phyloP scores from a whole-genome alignment of 2,888 invertebrate genomes.

The Lapara coniferarum region DNA sequence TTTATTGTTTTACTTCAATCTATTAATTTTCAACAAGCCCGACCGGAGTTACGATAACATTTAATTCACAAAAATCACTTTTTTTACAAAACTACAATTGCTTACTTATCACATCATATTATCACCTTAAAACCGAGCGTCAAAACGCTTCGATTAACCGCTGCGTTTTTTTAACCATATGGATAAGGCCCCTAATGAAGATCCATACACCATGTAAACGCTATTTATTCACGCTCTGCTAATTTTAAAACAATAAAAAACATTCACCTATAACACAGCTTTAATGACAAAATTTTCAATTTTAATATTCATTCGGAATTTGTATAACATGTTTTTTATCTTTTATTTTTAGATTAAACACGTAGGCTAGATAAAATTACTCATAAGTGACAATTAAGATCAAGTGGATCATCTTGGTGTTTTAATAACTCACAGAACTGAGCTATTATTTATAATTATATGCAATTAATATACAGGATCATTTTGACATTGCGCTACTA shows the following conservation, averaged over 20 bases:
- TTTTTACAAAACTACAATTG: neutral
- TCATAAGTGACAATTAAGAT: too few species aligned
- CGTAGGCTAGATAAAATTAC: too few species aligned
- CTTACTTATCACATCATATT: neutral
- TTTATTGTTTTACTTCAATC: too few species aligned
- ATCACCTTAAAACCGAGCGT: neutral
- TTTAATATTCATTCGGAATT: neutral
- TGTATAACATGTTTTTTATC: neutral
- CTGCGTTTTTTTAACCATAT: conserved; percentile 24
- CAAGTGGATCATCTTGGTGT: too few species aligned
- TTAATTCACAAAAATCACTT: neutral
- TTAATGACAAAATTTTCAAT: neutral
- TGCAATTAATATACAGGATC: too few species aligned
- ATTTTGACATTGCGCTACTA: too few species aligned
- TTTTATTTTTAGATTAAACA: neutral
- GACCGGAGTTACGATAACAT: neutral
- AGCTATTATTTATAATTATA: too few species aligned
- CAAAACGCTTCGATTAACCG: conserved; percentile 28
- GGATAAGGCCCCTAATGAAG: neutral
- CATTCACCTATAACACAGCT: neutral
- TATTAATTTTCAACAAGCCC: conserved; percentile 9
- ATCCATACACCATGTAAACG: conserved; percentile 2
- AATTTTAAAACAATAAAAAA: too few species aligned
- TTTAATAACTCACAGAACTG: too few species aligned
- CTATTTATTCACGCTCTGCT: conserved; percentile 7